phyloP scores from a whole-genome alignment of 2,797 vertebrate species.

The Lemur catta region DNA sequence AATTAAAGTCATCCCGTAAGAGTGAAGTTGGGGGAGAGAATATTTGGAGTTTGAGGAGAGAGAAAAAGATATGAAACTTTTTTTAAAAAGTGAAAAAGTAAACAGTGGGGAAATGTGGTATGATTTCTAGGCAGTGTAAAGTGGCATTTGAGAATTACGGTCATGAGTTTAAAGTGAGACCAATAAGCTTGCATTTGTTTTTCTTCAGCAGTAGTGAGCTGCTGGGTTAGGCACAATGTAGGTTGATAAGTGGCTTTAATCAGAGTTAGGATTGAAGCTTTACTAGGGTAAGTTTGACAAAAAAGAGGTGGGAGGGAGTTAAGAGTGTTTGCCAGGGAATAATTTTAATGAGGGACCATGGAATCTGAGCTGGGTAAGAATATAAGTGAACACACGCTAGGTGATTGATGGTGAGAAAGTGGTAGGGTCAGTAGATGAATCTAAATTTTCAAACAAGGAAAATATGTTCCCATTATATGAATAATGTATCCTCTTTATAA shows the following conservation, averaged over 20 bases:
- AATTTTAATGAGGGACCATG: neutral
- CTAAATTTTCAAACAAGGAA: slow-evolving; percentile 40
- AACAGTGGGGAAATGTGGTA: neutral
- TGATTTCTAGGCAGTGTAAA: slow-evolving; percentile 7
- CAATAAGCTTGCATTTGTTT: slow-evolving; percentile 21
- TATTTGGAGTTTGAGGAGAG: neutral
- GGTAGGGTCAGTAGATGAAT: neutral
- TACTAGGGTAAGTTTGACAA: neutral
- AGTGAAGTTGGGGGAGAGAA: neutral
- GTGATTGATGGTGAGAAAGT: slow-evolving; percentile 2
- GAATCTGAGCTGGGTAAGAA: slow-evolving; percentile 6
- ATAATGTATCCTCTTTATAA: neutral
- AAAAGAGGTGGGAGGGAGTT: neutral
- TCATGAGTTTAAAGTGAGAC: neutral
- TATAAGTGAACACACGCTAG: neutral
- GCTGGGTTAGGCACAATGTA: neutral
- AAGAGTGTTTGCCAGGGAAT: slow-evolving; percentile 14
- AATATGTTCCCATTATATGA: slow-evolving; percentile 23
- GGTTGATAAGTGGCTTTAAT: neutral
- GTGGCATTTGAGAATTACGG: slow-evolving; percentile 12
- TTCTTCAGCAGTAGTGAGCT: neutral
- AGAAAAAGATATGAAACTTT: neutral
- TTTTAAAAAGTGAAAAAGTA: slow-evolving; percentile 1
- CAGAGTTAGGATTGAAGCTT: slow-evolving; percentile 18
- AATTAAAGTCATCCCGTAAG: neutral